These are phyloP conservation scores for Eristalis tenax DNA, from an alignment of 2,888 invertebrate genomes.

Conservation along the genomic window DNA sequence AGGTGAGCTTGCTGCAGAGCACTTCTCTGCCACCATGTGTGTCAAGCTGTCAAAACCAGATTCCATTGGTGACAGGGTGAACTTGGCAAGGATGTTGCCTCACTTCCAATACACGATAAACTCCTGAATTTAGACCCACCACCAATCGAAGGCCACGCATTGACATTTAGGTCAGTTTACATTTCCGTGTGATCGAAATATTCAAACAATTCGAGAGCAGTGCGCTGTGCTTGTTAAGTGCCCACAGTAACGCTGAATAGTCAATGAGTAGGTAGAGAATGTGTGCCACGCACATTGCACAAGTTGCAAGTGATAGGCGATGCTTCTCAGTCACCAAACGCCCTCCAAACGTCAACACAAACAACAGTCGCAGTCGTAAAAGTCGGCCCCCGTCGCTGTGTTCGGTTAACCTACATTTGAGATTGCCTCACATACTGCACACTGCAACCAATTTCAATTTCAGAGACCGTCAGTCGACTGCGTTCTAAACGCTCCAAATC, in stretches of 20 bases:
- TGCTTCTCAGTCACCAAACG: background rate
- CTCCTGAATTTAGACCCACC: background rate
- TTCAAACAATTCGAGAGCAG: background rate
- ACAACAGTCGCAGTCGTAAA: background rate
- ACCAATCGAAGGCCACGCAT: too few species aligned
- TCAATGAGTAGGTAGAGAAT: background rate
- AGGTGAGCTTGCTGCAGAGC: background rate
- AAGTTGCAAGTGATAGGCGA: background rate
- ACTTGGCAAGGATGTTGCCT: too few species aligned
- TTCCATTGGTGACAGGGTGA: too few species aligned
- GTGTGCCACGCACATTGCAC: background rate
- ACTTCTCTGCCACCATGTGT: background rate
- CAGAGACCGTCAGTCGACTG: background rate
- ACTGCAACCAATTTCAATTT: conserved; percentile 1
- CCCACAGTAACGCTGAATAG: background rate
- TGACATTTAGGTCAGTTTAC: background rate
- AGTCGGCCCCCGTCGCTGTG: background rate
- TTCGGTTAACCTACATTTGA: background rate
- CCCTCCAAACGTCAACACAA: background rate
- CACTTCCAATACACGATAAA: too few species aligned
- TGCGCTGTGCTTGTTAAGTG: background rate
- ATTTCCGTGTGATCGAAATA: background rate
- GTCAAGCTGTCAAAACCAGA: background rate
- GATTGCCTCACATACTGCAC: conserved; percentile 5
- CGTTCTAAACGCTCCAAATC: conserved; percentile 33